Evolutionary conservation across 1,140 invertebrate genomes (phyloP), one percentile per base, ranked within the genome.

Genomic region (Pollicipes pollicipes): DNA sequence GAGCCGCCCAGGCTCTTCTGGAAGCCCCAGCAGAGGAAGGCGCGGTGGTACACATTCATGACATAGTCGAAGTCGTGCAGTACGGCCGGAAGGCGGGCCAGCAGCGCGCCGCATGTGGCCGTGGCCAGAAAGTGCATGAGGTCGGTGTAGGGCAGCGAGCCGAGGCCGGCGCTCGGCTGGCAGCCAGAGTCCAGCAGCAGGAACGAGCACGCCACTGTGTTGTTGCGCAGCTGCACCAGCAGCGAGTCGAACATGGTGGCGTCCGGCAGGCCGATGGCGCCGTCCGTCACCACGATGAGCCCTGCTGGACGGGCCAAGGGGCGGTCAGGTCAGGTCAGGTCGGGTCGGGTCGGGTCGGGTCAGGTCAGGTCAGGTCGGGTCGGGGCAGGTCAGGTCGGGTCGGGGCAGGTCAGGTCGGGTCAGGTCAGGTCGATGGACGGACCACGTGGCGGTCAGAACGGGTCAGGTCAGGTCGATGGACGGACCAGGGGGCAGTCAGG

Each of bases 231-330:
- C 78, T 91, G 89, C 70, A 85, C 84, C 70, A 93, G 79, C 24
- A 92, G 78, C 21, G 85, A 84, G 75, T 93, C 89, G 74, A 91
- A 83, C 63, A 88, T 83, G 74, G 85, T 84, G 30, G 86, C 84
- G 78, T 91, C 88, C 13, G 89, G 87, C 27, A 89, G 83, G 71
- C 86, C 87, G n/a, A 91, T 84, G 69, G 90, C 85, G 3, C 89
- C 90, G 81, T 93, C 90, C 26, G 89, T 89, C 70, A 93, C 84
- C 64, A 93, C 83, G 69, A 92, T 83, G 77, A 93, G 85, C 80
- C 88, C 88, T 90, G 77, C 68, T 83, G 83, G 74, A 69, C 74
- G 74, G 71, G 75, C 6, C 6, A 17, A 35, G 6, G 6, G 35
- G 6, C 35, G 31, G n/a, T n/a, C n/a, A n/a, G n/a, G n/a, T n/a